These are phyloP conservation scores for Plecturocebus donacophilus DNA, from an alignment of 2,113 vertebrate species.

Conservation along the genomic window DNA sequence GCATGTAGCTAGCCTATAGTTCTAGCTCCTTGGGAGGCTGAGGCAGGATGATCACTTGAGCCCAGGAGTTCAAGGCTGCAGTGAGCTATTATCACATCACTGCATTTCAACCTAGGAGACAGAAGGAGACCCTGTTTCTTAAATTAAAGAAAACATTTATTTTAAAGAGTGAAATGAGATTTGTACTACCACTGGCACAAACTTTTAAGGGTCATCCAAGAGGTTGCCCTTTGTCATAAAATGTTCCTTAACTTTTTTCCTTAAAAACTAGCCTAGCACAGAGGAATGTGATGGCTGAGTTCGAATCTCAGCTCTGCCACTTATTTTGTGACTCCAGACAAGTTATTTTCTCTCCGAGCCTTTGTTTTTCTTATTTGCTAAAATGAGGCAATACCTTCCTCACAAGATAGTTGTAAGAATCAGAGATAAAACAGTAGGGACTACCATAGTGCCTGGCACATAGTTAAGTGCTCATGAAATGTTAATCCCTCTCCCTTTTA, in stretches of 20 bases:
- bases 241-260: neutral
- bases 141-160: neutral
- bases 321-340: neutral
- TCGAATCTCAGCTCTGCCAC: slow-evolving; percentile 17
- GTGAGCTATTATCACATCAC: no score
- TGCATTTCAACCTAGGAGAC: no score
- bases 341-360: neutral
- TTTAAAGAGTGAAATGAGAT: neutral
- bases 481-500: neutral
- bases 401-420: neutral
- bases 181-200: neutral
- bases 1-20: no score
- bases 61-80: no score
- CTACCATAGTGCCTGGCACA: neutral
- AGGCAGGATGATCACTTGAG: no score
- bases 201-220: neutral
- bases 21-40: no score
- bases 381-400: neutral
- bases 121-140: no score
- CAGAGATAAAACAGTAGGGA: neutral
- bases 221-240: neutral
- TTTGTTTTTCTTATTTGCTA: neutral
- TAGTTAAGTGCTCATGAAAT: neutral
- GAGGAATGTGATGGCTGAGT: neutral
- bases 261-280: slow-evolving; percentile 7